phyloP scores from a whole-genome alignment of 2,888 invertebrate genomes.

The Torymus tubicola region DNA sequence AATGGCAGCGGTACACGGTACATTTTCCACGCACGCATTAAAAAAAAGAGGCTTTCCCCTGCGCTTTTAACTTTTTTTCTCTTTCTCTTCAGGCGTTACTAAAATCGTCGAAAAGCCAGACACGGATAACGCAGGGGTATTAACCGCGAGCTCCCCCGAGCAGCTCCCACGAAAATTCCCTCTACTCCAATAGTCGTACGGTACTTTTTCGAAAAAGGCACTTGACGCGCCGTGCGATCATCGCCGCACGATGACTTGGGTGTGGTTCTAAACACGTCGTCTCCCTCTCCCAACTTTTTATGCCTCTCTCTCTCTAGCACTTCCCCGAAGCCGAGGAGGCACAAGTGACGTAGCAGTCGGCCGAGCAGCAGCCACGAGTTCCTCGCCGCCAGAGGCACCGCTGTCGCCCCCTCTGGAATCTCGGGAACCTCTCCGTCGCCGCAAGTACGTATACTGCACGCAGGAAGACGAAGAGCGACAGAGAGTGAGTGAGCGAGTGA shows the following conservation, averaged over 20 bases:
- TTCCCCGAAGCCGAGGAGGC: slow-evolving; percentile 31
- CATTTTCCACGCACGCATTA: too few relatives aligned
- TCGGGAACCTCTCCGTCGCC: slow-evolving; percentile 56
- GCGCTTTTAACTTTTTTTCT: not conserved
- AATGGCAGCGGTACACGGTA: too few relatives aligned
- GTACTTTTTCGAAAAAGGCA: not conserved
- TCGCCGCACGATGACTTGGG: slow-evolving; percentile 58
- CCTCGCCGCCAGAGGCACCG: slow-evolving; percentile 72
- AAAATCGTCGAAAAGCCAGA: too few relatives aligned
- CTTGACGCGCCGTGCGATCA: too few relatives aligned
- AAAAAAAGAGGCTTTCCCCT: too few relatives aligned
- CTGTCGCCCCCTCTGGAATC: slow-evolving; percentile 54
- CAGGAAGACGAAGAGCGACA: slow-evolving; percentile 42
- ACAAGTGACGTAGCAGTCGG: slow-evolving; percentile 31
- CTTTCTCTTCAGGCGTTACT: too few relatives aligned
- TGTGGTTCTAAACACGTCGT: slow-evolving; percentile 61
- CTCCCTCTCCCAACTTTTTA: not conserved
- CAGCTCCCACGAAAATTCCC: too few relatives aligned
- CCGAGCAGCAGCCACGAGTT: slow-evolving; percentile 59
- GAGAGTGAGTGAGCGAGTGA: slow-evolving; percentile 39
- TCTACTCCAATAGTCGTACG: slow-evolving; percentile 12
- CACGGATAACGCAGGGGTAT: too few relatives aligned
- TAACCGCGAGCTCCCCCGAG: too few relatives aligned
- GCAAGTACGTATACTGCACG: slow-evolving; percentile 17
- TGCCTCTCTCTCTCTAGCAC: not conserved